Evolutionary conservation across 2,113 vertebrate species (phyloP), one percentile per base, ranked within the genome.

Genomic region (Acrocephalus kingi): DNA sequence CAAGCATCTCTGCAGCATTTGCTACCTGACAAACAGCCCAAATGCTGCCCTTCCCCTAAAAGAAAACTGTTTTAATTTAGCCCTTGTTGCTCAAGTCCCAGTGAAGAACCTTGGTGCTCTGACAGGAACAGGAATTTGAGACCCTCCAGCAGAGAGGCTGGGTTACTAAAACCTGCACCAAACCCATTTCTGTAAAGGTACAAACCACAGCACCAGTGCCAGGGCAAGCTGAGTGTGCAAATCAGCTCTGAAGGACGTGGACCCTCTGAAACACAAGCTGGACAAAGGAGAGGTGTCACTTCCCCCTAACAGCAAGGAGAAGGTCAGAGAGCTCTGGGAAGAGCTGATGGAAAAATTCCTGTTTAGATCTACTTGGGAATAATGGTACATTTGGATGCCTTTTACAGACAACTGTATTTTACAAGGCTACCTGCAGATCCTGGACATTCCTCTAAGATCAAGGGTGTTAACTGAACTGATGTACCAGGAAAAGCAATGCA

Each of bases 91-190:
- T 84, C 0, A 0, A 64, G 13, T n/a, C 27, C 52, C 33, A 9
- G 13, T 1, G 7, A 37, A 73, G 9, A 13, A 56, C n/a, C 79
- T 46, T 0, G 0, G 31, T 25, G 49, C 67, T 80, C 37, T 1
- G 0, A 31, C 11, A 49, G 41, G 41, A 76, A 43, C 9, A 37
- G 82, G 55, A 80, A 48, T 75, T 19, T 8, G 33, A 78, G 67
- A 76, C 14, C 19, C 45, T 68, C 59, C 54, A n/a, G 80, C 55
- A 79, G 24, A 9, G 45, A 83, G 33, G 27, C 0, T 51, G 43
- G 16, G 28, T 56, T 35, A 41, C 21, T n/a, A 62, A 62, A 91
- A 45, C 33, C 28, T 7, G 3, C 12, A 30, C 31, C 58, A 77
- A 80, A 48, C 35, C 14, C 49, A 16, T 6, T 79, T 22, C 58